Percentiles rank a stretch among this genome's conserved stretches.
Conservation (phyloP, 2,888 invertebrate genomes). For the Nudaria mundana region DNA sequence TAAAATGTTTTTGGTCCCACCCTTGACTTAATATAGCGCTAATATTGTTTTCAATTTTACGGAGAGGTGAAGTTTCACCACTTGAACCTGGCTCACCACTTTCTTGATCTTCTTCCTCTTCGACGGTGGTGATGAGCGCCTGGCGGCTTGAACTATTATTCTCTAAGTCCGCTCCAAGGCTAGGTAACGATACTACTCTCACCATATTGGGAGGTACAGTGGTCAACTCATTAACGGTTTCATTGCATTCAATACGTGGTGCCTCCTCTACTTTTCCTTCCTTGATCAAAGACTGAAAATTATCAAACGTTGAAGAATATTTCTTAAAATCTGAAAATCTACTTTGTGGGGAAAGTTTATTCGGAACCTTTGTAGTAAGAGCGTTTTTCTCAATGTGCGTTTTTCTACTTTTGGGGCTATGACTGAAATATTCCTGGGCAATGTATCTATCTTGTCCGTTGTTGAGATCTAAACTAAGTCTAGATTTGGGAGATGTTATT, state of each 20-base stretch:
- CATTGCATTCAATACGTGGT: slow-evolving; percentile 73
- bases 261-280: slow-evolving; percentile 84
- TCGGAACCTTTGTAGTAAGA: slow-evolving; percentile 57
- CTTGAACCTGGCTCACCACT: slow-evolving; percentile 82
- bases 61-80: slow-evolving; percentile 84
- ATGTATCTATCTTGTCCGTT: slow-evolving; percentile 74
- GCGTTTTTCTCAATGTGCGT: slow-evolving; percentile 53
- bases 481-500: slow-evolving; percentile 81
- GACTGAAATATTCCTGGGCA: slow-evolving; percentile 68
- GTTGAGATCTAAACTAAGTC: slow-evolving; percentile 82
- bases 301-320: slow-evolving; percentile 89
- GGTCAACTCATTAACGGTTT: slow-evolving; percentile 83
- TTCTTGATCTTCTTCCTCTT: slow-evolving; percentile 86
- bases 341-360: slow-evolving; percentile 78
- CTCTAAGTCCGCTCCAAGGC: slow-evolving; percentile 80
- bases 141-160: slow-evolving; percentile 77
- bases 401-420: slow-evolving; percentile 76
- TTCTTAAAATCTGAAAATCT: slow-evolving; percentile 84
- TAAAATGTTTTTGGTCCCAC: slow-evolving; percentile 78
- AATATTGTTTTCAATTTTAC: slow-evolving; percentile 87
- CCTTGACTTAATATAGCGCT: slow-evolving; percentile 84
- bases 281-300: slow-evolving; percentile 86
- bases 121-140: slow-evolving; percentile 85
- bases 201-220: slow-evolving; percentile 84
- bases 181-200: slow-evolving; percentile 85